Evolutionary conservation across 2,113 vertebrate species (phyloP).

Genomic region (Crypturellus undulatus): DNA sequence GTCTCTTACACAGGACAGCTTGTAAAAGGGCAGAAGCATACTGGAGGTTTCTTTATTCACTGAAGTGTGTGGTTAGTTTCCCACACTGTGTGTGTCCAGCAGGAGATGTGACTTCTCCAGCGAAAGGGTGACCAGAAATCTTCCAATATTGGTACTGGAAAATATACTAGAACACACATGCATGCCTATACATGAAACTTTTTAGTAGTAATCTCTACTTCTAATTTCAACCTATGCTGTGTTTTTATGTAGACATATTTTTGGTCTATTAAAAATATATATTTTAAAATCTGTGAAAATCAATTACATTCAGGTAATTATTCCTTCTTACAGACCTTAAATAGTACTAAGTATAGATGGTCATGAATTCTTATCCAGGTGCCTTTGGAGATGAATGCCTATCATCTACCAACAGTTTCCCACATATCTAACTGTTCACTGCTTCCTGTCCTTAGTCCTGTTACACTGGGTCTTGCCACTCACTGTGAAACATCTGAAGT

Average conservation of each 20-base stretch:
- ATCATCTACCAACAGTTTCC: background rate
- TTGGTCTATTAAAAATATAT: background rate
- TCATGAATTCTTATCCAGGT: background rate
- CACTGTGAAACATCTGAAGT: fast-evolving
- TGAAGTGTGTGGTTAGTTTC: background rate
- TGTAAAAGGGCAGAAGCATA: background rate
- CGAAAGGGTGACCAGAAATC: background rate
- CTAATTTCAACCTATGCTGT: background rate
- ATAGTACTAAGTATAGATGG: background rate
- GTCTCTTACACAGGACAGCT: background rate
- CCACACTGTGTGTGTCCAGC: background rate
- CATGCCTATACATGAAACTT: background rate
- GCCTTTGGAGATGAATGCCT: background rate
- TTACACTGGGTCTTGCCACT: background rate
- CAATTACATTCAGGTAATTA: background rate
- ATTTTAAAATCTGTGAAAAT: background rate
- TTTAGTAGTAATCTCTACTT: background rate
- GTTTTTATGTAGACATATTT: background rate
- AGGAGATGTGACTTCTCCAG: background rate
- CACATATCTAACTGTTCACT: background rate
- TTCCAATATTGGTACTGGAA: background rate
- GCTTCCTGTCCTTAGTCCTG: background rate
- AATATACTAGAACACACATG: background rate
- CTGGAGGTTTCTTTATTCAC: background rate
- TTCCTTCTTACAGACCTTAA: background rate